These are phyloP conservation scores for Pteropus alecto DNA, from an alignment of 2,113 vertebrate genomes.

Conservation along the genomic window DNA sequence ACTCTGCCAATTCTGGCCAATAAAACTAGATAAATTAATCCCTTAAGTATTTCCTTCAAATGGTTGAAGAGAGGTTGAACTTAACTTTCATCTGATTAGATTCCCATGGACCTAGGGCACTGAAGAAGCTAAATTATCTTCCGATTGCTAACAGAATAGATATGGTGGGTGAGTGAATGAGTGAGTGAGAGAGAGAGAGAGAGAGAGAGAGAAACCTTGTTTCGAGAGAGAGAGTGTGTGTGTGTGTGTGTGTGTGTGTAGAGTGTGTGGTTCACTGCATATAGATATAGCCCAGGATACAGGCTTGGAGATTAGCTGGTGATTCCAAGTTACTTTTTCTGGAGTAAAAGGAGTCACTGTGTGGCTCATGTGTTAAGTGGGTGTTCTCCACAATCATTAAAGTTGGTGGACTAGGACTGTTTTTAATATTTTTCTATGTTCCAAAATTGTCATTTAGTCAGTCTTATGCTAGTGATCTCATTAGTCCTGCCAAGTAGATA, in stretches of 20 bases:
- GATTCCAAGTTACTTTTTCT: neutral
- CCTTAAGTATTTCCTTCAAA: neutral
- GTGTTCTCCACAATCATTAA: neutral
- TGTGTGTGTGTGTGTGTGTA: neutral
- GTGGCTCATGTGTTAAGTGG: fast-evolving
- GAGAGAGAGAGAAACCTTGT: no score
- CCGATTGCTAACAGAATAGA: neutral
- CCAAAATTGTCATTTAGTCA: neutral
- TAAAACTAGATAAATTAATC: neutral
- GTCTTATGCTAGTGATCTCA: neutral
- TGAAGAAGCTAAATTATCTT: neutral
- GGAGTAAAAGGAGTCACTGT: neutral
- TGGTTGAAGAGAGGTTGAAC: neutral
- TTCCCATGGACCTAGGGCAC: neutral
- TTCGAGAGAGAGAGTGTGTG: no score
- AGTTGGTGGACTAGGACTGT: fast-evolving
- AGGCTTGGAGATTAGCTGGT: neutral
- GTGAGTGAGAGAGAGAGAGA: neutral
- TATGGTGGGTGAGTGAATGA: neutral
- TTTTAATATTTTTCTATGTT: neutral
- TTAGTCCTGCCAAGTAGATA: neutral
- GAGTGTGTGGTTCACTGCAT: neutral
- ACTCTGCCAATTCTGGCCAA: neutral
- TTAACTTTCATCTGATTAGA: neutral
- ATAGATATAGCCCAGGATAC: neutral